Evolutionary conservation across 2,797 vertebrate species (phyloP).

Genomic region (Pitangus sulphuratus): DNA sequence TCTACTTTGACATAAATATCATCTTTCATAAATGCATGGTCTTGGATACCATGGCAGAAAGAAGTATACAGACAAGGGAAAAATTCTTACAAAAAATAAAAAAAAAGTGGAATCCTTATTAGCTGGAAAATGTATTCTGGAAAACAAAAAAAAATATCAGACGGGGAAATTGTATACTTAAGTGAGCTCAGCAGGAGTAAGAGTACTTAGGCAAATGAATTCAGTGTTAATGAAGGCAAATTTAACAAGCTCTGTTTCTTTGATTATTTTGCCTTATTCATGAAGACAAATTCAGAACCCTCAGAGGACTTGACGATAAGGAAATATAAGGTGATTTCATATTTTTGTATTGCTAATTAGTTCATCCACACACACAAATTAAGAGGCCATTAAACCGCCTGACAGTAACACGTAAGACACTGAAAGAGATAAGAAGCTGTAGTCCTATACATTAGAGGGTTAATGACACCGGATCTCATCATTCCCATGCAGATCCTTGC

Average conservation of each 20-base stretch:
- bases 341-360: constrained; percentile 63
- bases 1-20: not conserved
- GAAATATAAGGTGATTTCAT: constrained; percentile 57
- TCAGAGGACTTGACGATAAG: constrained; percentile 22
- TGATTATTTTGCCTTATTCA: constrained; percentile 62
- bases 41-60: not conserved
- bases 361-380: constrained; percentile 59
- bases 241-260: constrained; percentile 38
- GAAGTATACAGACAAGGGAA: not conserved
- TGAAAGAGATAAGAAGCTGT: not conserved
- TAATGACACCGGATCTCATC: not conserved
- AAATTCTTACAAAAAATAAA: not conserved
- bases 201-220: constrained; percentile 66
- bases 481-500: not conserved
- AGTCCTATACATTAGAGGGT: not conserved
- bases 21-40: not conserved
- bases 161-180: constrained; percentile 8
- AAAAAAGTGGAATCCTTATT: not conserved
- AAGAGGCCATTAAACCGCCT: constrained; percentile 35
- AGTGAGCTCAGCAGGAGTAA: constrained; percentile 59
- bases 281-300: constrained; percentile 51
- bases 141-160: constrained; percentile 30
- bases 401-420: not conserved
- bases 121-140: constrained; percentile 4
- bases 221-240: constrained; percentile 62